Evolutionary conservation across 2,113 vertebrate genomes (phyloP).

Genomic region (Chlorodrepanis virens): DNA sequence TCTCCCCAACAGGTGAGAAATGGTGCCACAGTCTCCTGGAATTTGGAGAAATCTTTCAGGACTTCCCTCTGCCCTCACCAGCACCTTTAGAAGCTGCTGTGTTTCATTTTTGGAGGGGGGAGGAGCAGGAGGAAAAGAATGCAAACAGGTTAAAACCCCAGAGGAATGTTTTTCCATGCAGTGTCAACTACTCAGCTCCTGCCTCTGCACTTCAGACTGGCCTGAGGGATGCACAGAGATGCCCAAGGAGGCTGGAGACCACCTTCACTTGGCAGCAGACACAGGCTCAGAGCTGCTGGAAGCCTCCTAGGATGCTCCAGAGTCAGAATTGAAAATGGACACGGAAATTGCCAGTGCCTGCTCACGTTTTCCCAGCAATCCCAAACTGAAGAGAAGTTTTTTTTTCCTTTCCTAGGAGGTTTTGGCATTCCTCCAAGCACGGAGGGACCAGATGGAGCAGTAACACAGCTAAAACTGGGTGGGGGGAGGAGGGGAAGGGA

Average conservation of each 20-base stretch:
- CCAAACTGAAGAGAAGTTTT: neutral
- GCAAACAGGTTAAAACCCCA: neutral
- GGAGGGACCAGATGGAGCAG: conserved; percentile 21
- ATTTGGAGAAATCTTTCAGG: neutral
- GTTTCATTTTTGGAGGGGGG: rapidly evolving
- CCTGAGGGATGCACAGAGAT: neutral
- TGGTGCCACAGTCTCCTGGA: neutral
- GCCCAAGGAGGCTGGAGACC: neutral
- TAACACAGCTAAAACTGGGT: neutral
- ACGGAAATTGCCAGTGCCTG: neutral
- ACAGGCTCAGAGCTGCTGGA: neutral
- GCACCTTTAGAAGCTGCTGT: neutral
- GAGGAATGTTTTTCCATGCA: neutral
- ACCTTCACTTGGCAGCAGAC: neutral
- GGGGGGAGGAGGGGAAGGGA: neutral
- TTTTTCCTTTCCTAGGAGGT: neutral
- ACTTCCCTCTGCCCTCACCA: neutral
- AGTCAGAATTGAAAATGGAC: neutral
- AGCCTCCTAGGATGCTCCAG: neutral
- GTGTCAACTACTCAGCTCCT: neutral
- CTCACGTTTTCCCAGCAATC: neutral
- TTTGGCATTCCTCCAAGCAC: conserved; percentile 3
- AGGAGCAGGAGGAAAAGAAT: neutral
- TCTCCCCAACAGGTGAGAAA: neutral
- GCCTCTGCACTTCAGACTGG: neutral